Evolutionary conservation across 2,888 invertebrate genomes (phyloP), one percentile per base, ranked within the genome.

Genomic region (Phyllotreta striolata): DNA sequence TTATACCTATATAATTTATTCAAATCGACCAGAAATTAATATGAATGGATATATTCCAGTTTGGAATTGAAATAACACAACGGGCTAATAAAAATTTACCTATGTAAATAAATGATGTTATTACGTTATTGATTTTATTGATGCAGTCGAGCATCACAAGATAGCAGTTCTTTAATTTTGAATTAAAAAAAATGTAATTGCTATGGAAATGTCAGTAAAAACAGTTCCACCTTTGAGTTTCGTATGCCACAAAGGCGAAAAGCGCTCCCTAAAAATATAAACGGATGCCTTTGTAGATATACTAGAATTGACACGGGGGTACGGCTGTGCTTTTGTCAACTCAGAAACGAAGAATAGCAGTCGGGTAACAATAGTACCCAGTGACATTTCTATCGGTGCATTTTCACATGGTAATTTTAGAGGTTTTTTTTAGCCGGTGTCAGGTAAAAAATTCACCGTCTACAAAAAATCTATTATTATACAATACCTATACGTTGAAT

Each of bases 351-450:
- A 64, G 52, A 64, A 64, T 54, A 46, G 57, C 35, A 39, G 59
- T 55, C 46, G 52, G 13, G n/a, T 47, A 61, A 61, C 56, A 55
- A 52, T 64, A 41, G 56, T 38, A 39, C 24, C 44, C 52, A 64
- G 56, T 64, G 64, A 64, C 64, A 64, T 64, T 64, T 64, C 64
- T 64, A 64, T 64, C 64, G 61, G 57, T 61, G 12, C 56, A 60
- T 64, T 61, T 64, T 64, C 64, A 61, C 52, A 64, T 64, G 61
- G 64, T 64, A 61, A 64, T 64, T 64, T 64, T 46, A 64, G 61
- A 61, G 46, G 56, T 61, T 58, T 56, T 57, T 44, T 41, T 47
- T 10, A 34, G 44, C 38, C 13, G 12, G 9, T 35, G 49, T 24
- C 49, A 55, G 55, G 64, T 52, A 49, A 55, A 58, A 63, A 51